These are phyloP conservation scores for Agriopis leucophaearia DNA, from an alignment of 2,888 invertebrate species.

Conservation along the genomic window DNA sequence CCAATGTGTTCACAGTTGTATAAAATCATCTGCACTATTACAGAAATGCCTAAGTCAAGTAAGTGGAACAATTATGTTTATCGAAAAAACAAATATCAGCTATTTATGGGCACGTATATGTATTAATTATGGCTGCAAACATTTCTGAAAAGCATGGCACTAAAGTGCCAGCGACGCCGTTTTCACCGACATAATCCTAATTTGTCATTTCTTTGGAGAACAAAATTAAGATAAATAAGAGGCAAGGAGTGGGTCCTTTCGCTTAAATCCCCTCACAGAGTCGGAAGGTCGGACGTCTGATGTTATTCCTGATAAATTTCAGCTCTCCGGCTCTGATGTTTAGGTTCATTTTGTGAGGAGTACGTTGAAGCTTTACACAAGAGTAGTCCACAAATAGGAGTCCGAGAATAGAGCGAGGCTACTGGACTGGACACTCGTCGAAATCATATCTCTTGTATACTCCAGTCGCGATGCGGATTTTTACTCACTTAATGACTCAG, in stretches of 20 bases:
- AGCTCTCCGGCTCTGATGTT: slow-evolving; percentile 60
- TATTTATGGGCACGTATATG: slow-evolving; percentile 27
- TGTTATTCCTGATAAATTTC: slow-evolving; percentile 53
- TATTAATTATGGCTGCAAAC: slow-evolving; percentile 43
- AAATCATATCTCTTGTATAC: slow-evolving; percentile 72
- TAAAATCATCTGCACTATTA: too few species aligned
- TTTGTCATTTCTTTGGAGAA: slow-evolving; percentile 78
- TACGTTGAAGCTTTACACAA: slow-evolving; percentile 69
- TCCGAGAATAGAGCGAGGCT: slow-evolving; percentile 86
- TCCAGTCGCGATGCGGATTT: slow-evolving; percentile 43
- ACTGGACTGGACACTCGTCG: slow-evolving; percentile 79
- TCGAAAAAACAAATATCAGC: slow-evolving; percentile 20
- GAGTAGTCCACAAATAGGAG: slow-evolving; percentile 84
- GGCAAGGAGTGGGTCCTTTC: slow-evolving; percentile 80
- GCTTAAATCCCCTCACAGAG: slow-evolving; percentile 58
- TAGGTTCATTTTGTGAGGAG: slow-evolving; percentile 67
- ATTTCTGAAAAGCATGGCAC: slow-evolving; percentile 46
- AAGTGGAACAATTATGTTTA: slow-evolving; percentile 1
- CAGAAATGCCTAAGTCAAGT: not conserved
- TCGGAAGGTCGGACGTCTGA: slow-evolving; percentile 62
- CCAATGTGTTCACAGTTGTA: too few species aligned
- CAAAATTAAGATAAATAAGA: slow-evolving; percentile 84
- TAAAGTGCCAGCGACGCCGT: slow-evolving; percentile 59
- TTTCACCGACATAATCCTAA: slow-evolving; percentile 72
- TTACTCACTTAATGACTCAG: slow-evolving; percentile 49